Evolutionary conservation across 2,113 vertebrate species (phyloP).

Genomic region (Megaceryle maxima): DNA sequence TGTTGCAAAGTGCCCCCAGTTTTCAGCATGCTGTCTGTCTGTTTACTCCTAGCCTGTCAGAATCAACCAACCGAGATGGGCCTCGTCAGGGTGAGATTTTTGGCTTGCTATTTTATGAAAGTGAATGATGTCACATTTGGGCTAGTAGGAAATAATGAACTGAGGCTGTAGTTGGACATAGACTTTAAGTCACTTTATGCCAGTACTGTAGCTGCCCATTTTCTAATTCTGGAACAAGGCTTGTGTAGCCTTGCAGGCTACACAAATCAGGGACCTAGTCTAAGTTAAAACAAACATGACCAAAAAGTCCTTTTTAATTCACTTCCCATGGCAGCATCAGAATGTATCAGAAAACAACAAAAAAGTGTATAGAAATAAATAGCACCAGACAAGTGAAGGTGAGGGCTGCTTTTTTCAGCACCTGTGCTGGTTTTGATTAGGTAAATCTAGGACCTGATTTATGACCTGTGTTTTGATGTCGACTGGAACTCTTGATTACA

Average conservation of each 20-base stretch:
- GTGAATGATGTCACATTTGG: not conserved
- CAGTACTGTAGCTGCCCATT: not conserved
- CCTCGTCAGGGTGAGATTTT: constrained; percentile 78
- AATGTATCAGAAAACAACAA: not conserved
- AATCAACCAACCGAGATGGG: constrained; percentile 86
- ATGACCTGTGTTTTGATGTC: not conserved
- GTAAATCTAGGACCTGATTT: not conserved
- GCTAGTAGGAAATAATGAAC: not conserved
- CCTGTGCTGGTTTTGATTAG: not conserved
- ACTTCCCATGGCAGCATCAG: not conserved
- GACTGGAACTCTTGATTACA: not conserved
- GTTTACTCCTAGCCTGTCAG: constrained; percentile 91
- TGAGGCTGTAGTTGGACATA: not conserved
- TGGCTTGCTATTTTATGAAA: not conserved
- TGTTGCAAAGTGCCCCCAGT: constrained; percentile 86
- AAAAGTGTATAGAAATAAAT: not conserved
- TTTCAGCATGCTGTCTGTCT: constrained; percentile 91
- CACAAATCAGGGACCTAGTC: not conserved
- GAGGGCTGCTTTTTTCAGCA: not conserved
- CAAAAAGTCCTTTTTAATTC: not conserved
- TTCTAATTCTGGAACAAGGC: not conserved
- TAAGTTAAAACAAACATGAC: not conserved
- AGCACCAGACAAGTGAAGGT: not conserved
- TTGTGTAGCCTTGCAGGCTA: not conserved
- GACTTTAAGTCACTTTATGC: not conserved